Conservation (phyloP, 2,888 invertebrate species). For the Teleiodes luculella region DNA sequence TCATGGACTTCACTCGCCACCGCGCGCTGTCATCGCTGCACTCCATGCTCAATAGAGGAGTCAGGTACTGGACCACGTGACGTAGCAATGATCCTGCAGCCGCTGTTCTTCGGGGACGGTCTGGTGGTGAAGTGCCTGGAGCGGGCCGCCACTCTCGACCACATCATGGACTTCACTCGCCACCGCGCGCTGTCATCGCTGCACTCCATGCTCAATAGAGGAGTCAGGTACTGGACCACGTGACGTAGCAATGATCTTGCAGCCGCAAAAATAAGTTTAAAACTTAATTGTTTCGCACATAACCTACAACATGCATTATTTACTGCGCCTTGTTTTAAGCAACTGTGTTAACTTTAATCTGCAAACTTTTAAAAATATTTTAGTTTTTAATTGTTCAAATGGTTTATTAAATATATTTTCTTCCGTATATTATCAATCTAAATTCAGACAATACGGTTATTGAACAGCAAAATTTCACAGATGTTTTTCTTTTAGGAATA, state of each 20-base stretch:
- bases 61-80: slow-evolving; percentile 90
- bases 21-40: slow-evolving; percentile 97
- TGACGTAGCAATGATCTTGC: slow-evolving; percentile 91
- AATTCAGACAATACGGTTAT: too few relatives aligned
- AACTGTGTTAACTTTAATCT: too few relatives aligned
- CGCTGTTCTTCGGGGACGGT: slow-evolving; percentile 94
- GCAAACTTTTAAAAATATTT: too few relatives aligned
- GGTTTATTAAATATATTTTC: too few relatives aligned
- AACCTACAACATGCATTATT: too few relatives aligned
- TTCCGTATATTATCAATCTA: too few relatives aligned
- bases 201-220: slow-evolving; percentile 98
- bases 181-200: slow-evolving; percentile 95
- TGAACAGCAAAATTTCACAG: too few relatives aligned
- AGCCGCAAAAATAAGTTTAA: too few relatives aligned
- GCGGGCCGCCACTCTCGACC: slow-evolving; percentile 94
- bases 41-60: slow-evolving; percentile 97
- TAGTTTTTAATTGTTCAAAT: too few relatives aligned
- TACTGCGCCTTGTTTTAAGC: too few relatives aligned
- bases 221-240: slow-evolving; percentile 88
- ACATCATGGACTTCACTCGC: slow-evolving; percentile 99
- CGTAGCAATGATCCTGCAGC: slow-evolving; percentile 90
- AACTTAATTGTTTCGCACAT: too few relatives aligned
- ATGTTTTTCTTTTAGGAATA: slow-evolving; percentile 80
- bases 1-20: slow-evolving; percentile 99
- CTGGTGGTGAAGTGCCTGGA: slow-evolving; percentile 95